Evolutionary conservation across 1,140 invertebrate genomes (phyloP).

Genomic region (Bombus terrestris): DNA sequence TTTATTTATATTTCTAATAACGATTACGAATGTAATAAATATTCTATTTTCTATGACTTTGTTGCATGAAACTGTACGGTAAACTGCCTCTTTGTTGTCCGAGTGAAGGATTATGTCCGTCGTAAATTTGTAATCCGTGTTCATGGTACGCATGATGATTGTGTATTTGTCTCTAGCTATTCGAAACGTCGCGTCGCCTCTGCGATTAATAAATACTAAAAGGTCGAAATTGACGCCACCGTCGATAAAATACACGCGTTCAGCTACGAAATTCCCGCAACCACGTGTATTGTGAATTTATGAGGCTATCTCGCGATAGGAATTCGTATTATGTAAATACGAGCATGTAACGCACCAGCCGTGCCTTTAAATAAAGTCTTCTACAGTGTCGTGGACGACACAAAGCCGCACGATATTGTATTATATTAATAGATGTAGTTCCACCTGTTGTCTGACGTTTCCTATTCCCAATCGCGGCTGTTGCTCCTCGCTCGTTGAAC

Average conservation of each 20-base stretch:
- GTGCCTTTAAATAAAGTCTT: conserved; percentile 59
- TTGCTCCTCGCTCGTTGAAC: not conserved
- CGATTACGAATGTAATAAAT: not conserved
- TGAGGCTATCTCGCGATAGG: conserved; percentile 15
- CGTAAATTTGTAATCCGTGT: not conserved
- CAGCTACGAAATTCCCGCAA: conserved; percentile 1
- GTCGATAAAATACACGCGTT: conserved; percentile 11
- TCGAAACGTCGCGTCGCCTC: not conserved
- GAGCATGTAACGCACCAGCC: conserved; percentile 31
- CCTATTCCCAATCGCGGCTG: not conserved
- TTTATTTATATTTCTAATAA: not conserved
- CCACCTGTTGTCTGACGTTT: conserved; percentile 48
- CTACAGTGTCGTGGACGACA: conserved; percentile 34
- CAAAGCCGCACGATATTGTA: not conserved
- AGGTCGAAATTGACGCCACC: conserved; percentile 40
- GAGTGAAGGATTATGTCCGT: not conserved
- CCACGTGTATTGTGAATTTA: conserved; percentile 11
- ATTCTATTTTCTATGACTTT: not conserved
- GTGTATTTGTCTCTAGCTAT: not conserved
- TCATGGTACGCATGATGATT: not conserved
- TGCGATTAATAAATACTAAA: conserved; percentile 25
- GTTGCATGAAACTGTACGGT: not conserved
- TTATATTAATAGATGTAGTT: conserved; percentile 47
- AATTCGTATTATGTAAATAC: conserved; percentile 55
- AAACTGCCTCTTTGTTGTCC: not conserved